These are phyloP conservation scores for Lordiphosa andalusiaca DNA, from an alignment of 2,888 invertebrate genomes.

Conservation along the genomic window DNA sequence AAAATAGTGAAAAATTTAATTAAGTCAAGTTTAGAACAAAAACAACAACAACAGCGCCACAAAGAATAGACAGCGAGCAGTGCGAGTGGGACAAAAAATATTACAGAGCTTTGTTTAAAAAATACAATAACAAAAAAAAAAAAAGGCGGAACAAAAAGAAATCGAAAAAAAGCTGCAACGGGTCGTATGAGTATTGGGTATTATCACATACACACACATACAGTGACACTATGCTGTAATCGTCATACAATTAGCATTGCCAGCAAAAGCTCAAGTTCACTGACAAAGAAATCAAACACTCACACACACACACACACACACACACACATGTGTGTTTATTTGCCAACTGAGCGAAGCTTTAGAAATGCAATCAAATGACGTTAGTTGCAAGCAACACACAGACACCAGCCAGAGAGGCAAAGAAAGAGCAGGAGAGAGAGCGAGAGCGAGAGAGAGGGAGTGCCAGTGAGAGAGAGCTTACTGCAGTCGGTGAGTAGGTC, in stretches of 20 bases:
- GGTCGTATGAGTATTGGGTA: constrained; percentile 48
- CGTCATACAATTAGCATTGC: constrained; percentile 71
- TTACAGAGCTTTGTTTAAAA: constrained; percentile 47
- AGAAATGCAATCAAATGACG: constrained; percentile 73
- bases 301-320: constrained; percentile 15
- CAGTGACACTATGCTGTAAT: constrained; percentile 60
- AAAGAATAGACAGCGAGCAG: constrained; percentile 13
- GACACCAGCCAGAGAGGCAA: not conserved
- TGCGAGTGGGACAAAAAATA: constrained; percentile 54
- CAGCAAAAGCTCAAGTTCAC: constrained; percentile 75
- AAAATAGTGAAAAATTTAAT: constrained; percentile 55
- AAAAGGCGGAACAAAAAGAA: constrained; percentile 45
- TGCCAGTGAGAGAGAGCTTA: constrained; percentile 6
- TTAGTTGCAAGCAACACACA: constrained; percentile 33
- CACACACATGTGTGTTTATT: constrained; percentile 58
- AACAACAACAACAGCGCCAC: constrained; percentile 18
- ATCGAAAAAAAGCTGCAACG: constrained; percentile 27
- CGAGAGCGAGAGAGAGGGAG: constrained; percentile 13
- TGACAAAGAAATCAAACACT: constrained; percentile 71
- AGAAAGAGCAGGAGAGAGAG: constrained; percentile 14
- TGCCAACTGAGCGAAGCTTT: constrained; percentile 63
- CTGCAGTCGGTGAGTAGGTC: constrained; percentile 58
- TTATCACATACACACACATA: constrained; percentile 54
- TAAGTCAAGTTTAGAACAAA: constrained; percentile 67
- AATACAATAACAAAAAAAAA: too few species aligned